Percentiles rank a stretch among this genome's conserved stretches.
These are phyloP conservation scores for Salvelinus sp. DNA, from an alignment of 2,113 vertebrate genomes.

Conservation along the genomic window DNA sequence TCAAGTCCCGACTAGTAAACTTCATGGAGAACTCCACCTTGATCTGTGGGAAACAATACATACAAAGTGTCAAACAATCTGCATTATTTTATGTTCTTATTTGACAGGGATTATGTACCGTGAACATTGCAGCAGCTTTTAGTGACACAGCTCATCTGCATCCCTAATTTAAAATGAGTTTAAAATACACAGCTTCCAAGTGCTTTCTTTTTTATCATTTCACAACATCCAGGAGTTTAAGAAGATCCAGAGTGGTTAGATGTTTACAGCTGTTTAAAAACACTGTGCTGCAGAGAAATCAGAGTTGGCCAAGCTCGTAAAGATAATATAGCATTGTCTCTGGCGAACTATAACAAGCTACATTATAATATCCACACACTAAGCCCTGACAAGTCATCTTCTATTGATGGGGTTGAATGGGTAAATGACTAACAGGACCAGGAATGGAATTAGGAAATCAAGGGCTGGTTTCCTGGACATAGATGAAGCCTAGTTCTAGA, in stretches of 20 bases:
- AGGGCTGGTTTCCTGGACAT: not conserved
- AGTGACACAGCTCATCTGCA: too few relatives aligned
- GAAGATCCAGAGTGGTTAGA: not conserved
- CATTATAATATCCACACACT: too few relatives aligned
- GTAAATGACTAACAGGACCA: not conserved
- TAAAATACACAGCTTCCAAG: too few relatives aligned
- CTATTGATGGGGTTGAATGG: not conserved
- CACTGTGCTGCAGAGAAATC: not conserved
- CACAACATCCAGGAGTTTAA: not conserved
- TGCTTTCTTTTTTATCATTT: too few relatives aligned
- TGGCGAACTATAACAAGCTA: not conserved
- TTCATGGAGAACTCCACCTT: conserved; percentile 99
- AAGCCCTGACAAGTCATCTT: not conserved
- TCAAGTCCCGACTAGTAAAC: conserved; percentile 96
- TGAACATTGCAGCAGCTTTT: too few relatives aligned
- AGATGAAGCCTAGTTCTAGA: too few relatives aligned
- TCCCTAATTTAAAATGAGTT: too few relatives aligned
- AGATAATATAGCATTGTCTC: not conserved
- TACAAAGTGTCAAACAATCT: not conserved
- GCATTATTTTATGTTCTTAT: too few relatives aligned
- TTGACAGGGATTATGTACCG: too few relatives aligned
- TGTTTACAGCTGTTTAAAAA: not conserved
- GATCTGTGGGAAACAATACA: conserved; percentile 75
- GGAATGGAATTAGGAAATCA: not conserved
- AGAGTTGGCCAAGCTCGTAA: not conserved